These are phyloP conservation scores for Aphelinus certus DNA, from an alignment of 1,140 invertebrate genomes.

Conservation along the genomic window DNA sequence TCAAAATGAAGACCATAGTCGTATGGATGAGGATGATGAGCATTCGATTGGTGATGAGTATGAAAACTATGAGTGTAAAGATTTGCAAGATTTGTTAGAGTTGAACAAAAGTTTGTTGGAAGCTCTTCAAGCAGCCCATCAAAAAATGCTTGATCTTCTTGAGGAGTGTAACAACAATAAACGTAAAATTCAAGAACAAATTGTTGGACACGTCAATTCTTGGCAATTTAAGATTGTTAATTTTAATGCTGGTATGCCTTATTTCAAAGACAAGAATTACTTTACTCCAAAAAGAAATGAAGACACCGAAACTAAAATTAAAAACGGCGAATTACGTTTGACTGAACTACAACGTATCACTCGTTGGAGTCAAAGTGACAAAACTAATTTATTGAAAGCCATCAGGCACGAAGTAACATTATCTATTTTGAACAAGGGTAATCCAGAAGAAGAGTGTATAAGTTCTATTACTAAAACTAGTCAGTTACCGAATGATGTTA, in stretches of 20 bases:
- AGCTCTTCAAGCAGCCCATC: constrained; percentile 40
- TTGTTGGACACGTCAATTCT: constrained; percentile 3
- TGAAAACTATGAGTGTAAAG: constrained; percentile 30
- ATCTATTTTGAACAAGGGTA: constrained; percentile 33
- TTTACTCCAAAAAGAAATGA: constrained; percentile 58
- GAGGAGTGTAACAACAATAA: constrained; percentile 49
- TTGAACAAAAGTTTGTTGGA: constrained; percentile 50
- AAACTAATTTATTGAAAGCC: constrained; percentile 49
- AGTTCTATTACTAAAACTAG: constrained; percentile 33
- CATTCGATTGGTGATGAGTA: constrained; percentile 9
- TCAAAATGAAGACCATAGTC: too few species aligned
- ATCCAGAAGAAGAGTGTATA: constrained; percentile 4
- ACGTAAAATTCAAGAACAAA: constrained; percentile 36
- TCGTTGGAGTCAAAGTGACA: constrained; percentile 56
- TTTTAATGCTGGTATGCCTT: constrained; percentile 58
- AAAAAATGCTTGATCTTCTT: constrained; percentile 44
- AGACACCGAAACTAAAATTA: constrained; percentile 57
- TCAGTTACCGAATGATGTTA: constrained; percentile 45
- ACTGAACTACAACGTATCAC: constrained; percentile 48
- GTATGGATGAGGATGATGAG: background rate
- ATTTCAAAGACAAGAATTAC: constrained; percentile 61
- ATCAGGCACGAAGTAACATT: constrained; percentile 49
- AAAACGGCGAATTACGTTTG: constrained; percentile 54
- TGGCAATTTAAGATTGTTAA: constrained; percentile 31
- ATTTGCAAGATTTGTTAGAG: constrained; percentile 39